Conservation (phyloP, 1,140 invertebrate species). For the Pseudobourletiella spinata region DNA sequence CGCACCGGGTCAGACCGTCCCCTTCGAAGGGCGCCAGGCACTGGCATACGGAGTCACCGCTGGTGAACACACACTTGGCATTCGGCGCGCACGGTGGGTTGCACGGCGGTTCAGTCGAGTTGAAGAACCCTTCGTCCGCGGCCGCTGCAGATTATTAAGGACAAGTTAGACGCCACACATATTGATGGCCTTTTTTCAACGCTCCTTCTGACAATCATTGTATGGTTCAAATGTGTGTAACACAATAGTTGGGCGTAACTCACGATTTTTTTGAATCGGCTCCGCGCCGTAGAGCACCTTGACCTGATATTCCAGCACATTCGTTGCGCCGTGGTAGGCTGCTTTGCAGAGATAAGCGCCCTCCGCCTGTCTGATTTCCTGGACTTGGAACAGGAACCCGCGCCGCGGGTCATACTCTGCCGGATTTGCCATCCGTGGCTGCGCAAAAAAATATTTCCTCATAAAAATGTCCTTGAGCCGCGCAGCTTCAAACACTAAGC, state of each 20-base stretch:
- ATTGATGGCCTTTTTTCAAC: too few species aligned
- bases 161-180: too few species aligned
- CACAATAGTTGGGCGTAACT: too few species aligned
- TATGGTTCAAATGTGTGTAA: too few species aligned
- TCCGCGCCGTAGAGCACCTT: neutral
- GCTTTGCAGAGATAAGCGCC: neutral
- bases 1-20: neutral
- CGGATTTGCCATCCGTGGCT: neutral
- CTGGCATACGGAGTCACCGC: neutral
- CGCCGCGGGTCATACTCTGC: neutral
- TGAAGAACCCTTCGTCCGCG: too few species aligned
- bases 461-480: neutral
- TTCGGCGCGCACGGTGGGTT: neutral
- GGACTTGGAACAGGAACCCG: neutral
- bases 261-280: neutral
- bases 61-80: neutral
- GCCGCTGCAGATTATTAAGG: too few species aligned
- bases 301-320: neutral
- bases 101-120: neutral
- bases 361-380: neutral
- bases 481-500: neutral
- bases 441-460: neutral
- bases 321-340: neutral
- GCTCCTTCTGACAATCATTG: too few species aligned
- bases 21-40: neutral